Conservation (phyloP, 2,888 invertebrate genomes). For the Rhyacophila evoluta region DNA sequence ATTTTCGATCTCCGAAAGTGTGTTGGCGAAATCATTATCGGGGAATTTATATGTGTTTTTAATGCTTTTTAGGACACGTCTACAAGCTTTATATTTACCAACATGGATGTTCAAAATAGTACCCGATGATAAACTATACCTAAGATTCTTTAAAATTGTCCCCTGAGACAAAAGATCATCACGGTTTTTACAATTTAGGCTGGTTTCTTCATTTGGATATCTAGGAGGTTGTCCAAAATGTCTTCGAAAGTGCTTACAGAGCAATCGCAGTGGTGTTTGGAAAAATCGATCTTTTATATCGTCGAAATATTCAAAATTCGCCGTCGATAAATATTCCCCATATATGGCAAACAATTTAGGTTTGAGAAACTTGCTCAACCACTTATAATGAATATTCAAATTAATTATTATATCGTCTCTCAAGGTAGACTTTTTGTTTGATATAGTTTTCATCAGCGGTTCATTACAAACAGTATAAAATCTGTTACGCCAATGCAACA, state of each 20-base stretch:
- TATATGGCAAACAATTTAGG: background rate
- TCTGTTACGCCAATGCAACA: conserved; percentile 70
- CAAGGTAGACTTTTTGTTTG: conserved; percentile 61
- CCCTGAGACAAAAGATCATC: conserved; percentile 32
- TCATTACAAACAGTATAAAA: conserved; percentile 64
- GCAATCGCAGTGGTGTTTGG: conserved; percentile 59
- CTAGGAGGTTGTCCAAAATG: conserved; percentile 63
- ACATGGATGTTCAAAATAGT: conserved; percentile 26
- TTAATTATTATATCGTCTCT: conserved; percentile 72
- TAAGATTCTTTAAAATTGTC: background rate
- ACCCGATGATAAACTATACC: background rate
- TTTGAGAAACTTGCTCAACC: conserved; percentile 73
- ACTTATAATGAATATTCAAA: conserved; percentile 78
- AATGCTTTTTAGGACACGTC: conserved; percentile 32
- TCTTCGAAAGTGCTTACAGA: conserved; percentile 65
- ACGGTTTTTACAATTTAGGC: conserved; percentile 28
- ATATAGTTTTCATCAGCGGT: conserved; percentile 59
- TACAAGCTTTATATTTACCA: conserved; percentile 27
- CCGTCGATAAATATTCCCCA: background rate
- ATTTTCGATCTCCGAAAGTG: background rate
- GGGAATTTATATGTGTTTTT: conserved; percentile 44
- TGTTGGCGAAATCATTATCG: conserved; percentile 7
- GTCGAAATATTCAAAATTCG: background rate
- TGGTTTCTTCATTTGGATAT: conserved; percentile 58
- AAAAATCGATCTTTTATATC: background rate